Evolutionary conservation across 2,888 invertebrate species (phyloP).

Genomic region (Phalera bucephala): DNA sequence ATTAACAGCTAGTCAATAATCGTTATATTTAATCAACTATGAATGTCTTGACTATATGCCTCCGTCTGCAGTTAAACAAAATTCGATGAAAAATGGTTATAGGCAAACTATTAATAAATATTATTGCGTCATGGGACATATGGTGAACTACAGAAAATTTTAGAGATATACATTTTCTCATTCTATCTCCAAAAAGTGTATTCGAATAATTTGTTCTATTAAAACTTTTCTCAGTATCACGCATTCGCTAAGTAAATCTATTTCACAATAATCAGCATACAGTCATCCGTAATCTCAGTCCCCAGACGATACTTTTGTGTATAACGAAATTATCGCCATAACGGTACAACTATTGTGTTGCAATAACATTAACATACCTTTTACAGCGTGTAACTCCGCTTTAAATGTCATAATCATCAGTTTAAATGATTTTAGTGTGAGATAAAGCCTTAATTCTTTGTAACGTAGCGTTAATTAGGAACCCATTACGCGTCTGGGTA

Average conservation of each 20-base stretch:
- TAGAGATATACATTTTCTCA: too few species aligned
- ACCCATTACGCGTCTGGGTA: conserved; percentile 47
- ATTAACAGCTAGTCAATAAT: too few species aligned
- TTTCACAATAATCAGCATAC: conserved; percentile 17
- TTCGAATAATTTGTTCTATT: too few species aligned
- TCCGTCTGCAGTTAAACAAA: too few species aligned
- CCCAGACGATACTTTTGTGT: background rate
- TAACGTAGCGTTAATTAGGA: conserved; percentile 44
- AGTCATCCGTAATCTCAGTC: conserved; percentile 15
- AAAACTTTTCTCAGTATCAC: background rate
- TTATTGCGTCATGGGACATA: too few species aligned
- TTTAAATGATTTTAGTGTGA: conserved; percentile 20
- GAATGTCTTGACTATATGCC: too few species aligned
- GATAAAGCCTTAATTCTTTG: conserved; percentile 33
- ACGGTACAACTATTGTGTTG: conserved; percentile 9
- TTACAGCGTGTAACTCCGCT: conserved; percentile 5
- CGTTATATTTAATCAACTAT: too few species aligned
- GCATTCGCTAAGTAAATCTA: conserved; percentile 24
- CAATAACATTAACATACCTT: conserved; percentile 10
- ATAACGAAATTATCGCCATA: background rate
- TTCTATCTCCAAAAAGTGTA: too few species aligned
- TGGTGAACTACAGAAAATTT: too few species aligned
- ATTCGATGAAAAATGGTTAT: too few species aligned
- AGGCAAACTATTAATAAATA: too few species aligned
- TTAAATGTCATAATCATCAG: conserved; percentile 15